These are phyloP conservation scores for Rhodophaea formosa DNA, from an alignment of 2,888 invertebrate species.

Conservation along the genomic window DNA sequence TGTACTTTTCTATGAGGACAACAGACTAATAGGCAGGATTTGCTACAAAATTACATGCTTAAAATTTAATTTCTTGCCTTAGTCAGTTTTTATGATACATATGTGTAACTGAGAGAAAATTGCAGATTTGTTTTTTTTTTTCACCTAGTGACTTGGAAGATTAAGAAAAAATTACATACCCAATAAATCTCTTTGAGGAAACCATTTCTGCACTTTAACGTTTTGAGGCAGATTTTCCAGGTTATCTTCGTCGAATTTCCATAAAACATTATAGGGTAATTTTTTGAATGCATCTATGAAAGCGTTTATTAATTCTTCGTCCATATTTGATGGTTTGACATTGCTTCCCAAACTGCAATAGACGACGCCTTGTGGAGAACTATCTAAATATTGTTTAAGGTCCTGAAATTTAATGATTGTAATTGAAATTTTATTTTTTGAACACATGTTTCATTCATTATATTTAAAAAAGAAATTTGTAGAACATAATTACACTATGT, in stretches of 20 bases:
- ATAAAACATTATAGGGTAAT: conserved; percentile 27
- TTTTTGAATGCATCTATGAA: conserved; percentile 34
- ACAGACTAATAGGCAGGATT: too few species aligned
- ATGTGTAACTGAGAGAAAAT: too few species aligned
- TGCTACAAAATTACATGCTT: too few species aligned
- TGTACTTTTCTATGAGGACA: too few species aligned
- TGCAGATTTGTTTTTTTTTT: too few species aligned
- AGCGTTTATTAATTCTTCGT: conserved; percentile 30
- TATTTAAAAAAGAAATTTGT: too few species aligned
- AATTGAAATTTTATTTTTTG: too few species aligned
- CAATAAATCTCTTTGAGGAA: conserved; percentile 40
- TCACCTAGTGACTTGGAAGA: too few species aligned
- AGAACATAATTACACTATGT: too few species aligned
- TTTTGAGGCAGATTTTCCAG: conserved; percentile 32
- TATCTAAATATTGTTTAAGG: conserved; percentile 35
- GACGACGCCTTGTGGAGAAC: conserved; percentile 35
- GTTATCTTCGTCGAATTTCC: conserved; percentile 38
- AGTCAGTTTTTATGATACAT: too few species aligned
- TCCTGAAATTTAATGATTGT: conserved; percentile 37
- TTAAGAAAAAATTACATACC: conserved; percentile 21
- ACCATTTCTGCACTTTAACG: conserved; percentile 38
- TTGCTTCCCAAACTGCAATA: conserved; percentile 43
- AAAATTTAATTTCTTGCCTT: too few species aligned
- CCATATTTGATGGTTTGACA: conserved; percentile 32
- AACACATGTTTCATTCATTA: too few species aligned